Conservation (phyloP, 2,113 vertebrate genomes). For the Muntiacus reevesi region DNA sequence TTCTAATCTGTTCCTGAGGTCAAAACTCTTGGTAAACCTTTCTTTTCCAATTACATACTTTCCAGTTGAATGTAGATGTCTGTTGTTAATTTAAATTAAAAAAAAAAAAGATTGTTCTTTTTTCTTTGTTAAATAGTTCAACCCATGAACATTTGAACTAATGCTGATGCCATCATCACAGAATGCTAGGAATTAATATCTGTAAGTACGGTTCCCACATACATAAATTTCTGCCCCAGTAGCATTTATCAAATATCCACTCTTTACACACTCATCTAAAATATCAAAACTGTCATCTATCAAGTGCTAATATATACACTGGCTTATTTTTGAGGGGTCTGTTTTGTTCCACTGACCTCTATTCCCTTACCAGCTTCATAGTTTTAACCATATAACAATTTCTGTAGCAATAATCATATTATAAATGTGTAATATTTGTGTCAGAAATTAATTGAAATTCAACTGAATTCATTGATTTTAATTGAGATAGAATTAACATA, state of each 20-base stretch:
- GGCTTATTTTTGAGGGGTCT: neutral
- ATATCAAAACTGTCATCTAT: neutral
- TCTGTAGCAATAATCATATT: neutral
- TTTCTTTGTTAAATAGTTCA: neutral
- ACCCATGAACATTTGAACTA: neutral
- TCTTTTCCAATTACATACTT: neutral
- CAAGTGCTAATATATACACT: neutral
- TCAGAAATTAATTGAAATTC: neutral
- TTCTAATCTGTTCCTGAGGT: neutral
- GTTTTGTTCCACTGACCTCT: no score
- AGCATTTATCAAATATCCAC: neutral
- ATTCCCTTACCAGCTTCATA: neutral
- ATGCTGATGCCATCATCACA: neutral
- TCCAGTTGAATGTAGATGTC: neutral
- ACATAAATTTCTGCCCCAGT: neutral
- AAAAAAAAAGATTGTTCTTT: neutral
- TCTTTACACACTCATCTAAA: neutral
- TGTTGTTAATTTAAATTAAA: neutral
- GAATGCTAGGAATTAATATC: neutral
- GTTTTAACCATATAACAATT: neutral
- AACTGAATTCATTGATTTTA: neutral
- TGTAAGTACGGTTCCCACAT: neutral
- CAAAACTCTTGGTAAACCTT: neutral
- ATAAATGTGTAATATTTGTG: neutral
- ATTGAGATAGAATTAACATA: neutral